Evolutionary conservation across 2,797 vertebrate genomes (phyloP), one percentile per base, ranked within the genome.

Genomic region (Muraenolepis orangiensis): DNA sequence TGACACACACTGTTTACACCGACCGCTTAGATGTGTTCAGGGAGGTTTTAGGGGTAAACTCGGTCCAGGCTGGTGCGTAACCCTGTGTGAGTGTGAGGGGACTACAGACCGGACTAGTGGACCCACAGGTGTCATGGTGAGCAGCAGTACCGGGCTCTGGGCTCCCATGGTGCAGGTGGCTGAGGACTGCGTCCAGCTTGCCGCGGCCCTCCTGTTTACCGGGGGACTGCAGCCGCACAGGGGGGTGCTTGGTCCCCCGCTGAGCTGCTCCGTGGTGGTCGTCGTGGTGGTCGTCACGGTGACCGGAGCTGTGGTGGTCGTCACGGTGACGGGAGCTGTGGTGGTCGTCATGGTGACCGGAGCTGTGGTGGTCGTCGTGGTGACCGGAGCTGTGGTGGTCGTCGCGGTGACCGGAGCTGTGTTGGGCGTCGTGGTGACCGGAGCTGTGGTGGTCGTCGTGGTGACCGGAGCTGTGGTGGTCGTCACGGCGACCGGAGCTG

Each of bases 161-260:
- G 74, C 76, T 85, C 66, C 87, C 78, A 29, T 88, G 90, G 74
- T 92, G 90, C 26, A 94, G 80, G 23, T 92, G 89, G 73, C 82
- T 81, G 2, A 94, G 83, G 34, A 94, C 88, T 0, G 89, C 81
- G 13, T 94, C 93, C 80, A 94, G 85, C 66, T 94, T 93, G 81
- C 40, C 73, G 78, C 92, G 88, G 0, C 84, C 82, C 0, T 80
- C 75, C 29, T 90, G 87, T 71, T 92, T 92, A 30, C 74, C 36
- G 70, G 57, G 76, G 69, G 72, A 70, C 18, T 87, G 82, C 18
- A 79, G 80, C 10, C 80, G 81, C 0, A 23, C 86, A 0, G 85
- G 82, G 0, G 76, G 82, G 64, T 86, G 83, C 2, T 87, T 71
- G 1, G 8, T 34, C 6, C 66, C 68, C 5, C 79, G 76, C 66